Base-by-base conservation (phyloP, 2,888 invertebrate genomes). In the Thalpophila matura region DNA sequence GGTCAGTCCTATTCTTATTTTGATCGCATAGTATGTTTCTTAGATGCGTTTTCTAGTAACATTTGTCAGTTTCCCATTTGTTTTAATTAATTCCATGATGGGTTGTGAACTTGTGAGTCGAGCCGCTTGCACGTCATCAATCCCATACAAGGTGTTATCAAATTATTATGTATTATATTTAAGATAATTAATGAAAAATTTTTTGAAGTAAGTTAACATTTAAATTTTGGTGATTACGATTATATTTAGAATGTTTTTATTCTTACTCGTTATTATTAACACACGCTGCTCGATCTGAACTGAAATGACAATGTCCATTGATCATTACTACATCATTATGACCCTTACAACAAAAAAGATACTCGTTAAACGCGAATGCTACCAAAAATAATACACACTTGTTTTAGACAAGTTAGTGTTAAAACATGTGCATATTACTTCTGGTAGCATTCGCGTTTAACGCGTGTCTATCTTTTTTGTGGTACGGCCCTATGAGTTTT, bases 141-240 rank as follows among this genome's bases (percentile, higher is more conserved):
- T 46, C 49, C 58, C 16, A 55, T 18, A 29, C 40, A 22, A 49
- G 61, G 42, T 24, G 26, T 37, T 63, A 46, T 55, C 59, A 62
- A 75, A 70, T 69, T 62, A 66, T 47, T 63, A 54, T 70, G 76
- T 76, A 70, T 61, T 63, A 54, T 74, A n/a, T n/a, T n/a, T n/a
- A 70, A 54, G 51, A 57, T 63, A 68, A 45, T 33, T 43, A 54
- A 37, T 45, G 40, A 55, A 62, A 54, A 58, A 16, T 3, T 20
- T 57, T 64, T 62, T 60, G 20, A 62, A 40, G 56, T 70, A 65
- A 70, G 57, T 77, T 59, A 67, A 56, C 16, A 33, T 63, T 55
- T 31, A 79, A 62, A 53, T 74, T 72, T 65, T 80, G 67, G 70
- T 60, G 43, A 38, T 45, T 56, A 73, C 29, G 24, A 54, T 65